Evolutionary conservation across 2,888 invertebrate species (phyloP).

Genomic region (Cheilosia urbana): DNA sequence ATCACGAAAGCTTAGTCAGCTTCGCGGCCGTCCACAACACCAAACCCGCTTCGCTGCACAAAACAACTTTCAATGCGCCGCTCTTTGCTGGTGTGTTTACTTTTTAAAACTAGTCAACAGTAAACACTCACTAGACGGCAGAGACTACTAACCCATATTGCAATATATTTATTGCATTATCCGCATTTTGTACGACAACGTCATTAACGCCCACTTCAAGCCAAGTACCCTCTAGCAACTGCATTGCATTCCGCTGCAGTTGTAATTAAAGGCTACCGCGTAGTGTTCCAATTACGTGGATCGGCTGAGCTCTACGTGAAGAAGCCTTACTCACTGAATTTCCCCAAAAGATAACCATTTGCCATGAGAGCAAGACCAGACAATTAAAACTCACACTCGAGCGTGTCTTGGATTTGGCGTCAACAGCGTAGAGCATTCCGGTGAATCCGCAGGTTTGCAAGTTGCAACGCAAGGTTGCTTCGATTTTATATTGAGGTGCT

Average conservation of each 20-base stretch:
- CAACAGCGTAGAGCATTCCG: conserved; percentile 26
- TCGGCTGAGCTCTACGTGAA: conserved; percentile 53
- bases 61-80: conserved; percentile 39
- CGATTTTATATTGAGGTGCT: conserved; percentile 8
- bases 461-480: conserved; percentile 17
- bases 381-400: conserved; percentile 55
- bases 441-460: conserved; percentile 28
- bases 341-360: conserved; percentile 9
- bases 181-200: conserved; percentile 12
- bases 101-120: conserved; percentile 24
- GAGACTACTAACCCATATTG: conserved; percentile 41
- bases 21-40: neutral
- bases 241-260: conserved; percentile 7
- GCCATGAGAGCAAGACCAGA: neutral
- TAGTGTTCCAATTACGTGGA: conserved; percentile 54
- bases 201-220: conserved; percentile 11
- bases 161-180: conserved; percentile 38
- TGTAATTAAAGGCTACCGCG: conserved; percentile 33
- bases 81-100: neutral
- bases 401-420: conserved; percentile 57
- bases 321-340: conserved; percentile 37
- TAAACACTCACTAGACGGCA: neutral
- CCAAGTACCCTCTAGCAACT: neutral
- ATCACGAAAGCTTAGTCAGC: conserved; percentile 10
- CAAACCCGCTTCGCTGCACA: conserved; percentile 11